Base-by-base conservation (phyloP, 2,113 vertebrate genomes). In the Pseudonaja textilis region DNA sequence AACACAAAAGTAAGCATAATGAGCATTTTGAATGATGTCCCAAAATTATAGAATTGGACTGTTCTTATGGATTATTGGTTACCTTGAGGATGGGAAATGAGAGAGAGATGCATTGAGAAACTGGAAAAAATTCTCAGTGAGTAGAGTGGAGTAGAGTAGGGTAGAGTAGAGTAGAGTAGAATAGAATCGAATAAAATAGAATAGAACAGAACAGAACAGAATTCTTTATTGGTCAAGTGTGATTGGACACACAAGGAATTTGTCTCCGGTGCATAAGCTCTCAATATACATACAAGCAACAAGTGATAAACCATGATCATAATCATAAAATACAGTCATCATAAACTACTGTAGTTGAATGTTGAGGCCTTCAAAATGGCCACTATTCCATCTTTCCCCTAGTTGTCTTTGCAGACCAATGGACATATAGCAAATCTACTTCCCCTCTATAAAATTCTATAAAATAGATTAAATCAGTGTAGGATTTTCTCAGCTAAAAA, bases 401-500 rank as follows among this genome's bases (percentile, higher is more conserved):
- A 91, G 88, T 93, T 95, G 94, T 14, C 93, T 94, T 89, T 90
- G 93, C 96, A 96, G 96, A 86, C 92, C 94, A 95, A 92, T 93
- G 95, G 95, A 93, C 93, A 90, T 47, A 16, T 95, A 96, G 94
- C 95, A 96, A 90, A 96, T 95, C 87, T 93, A 94, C 92, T 95
- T 95, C 91, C 96, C 25, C 92, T 94, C 93, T 94, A 92, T 91
- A 94, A 87, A 94, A 87, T 91, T 92, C 94, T 93, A 87, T 95
- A 96, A 94, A 94, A 95, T 85, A 92, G 90, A 96, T 95, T 95
- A 96, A 93, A 91, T 59, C 29, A 87, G 74, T 23, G 34, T 55
- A 55, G 59, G 16, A 61, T 89, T 88, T 93, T 96, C 81, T 95
- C 95, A 95, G 94, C 91, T 92, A 94, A 96, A 90, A 55, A 93